Conservation (phyloP, 2,113 vertebrate species). For the Enhydra lutris region DNA sequence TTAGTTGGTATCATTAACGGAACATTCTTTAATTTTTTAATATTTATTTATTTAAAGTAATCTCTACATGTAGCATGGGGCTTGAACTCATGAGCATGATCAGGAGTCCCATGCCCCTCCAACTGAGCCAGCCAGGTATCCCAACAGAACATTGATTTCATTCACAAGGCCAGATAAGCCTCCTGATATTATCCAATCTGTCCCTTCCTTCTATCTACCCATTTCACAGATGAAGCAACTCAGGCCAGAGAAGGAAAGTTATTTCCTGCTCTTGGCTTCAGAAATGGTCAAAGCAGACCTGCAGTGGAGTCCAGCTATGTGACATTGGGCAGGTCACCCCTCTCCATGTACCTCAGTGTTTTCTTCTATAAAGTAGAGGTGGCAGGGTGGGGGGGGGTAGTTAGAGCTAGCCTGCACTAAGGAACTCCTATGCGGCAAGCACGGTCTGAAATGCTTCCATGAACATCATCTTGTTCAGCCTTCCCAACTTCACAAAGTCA, state of each 20-base stretch:
- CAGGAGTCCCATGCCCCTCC: neutral
- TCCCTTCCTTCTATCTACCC: neutral
- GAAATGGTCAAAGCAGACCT: neutral
- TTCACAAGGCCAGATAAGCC: neutral
- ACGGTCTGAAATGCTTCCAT: neutral
- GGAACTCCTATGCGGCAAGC: neutral
- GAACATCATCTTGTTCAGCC: neutral
- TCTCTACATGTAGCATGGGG: neutral
- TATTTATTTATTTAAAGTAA: neutral
- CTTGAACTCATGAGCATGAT: neutral
- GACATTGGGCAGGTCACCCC: neutral
- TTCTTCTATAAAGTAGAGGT: neutral
- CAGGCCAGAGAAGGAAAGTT: neutral
- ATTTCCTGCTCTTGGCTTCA: neutral
- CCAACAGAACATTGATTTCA: neutral
- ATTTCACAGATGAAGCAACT: neutral
- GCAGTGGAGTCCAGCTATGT: neutral
- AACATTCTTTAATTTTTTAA: neutral
- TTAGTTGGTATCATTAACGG: neutral
- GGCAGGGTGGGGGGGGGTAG: neutral
- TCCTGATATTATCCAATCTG: neutral
- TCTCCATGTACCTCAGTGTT: neutral
- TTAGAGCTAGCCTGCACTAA: neutral
- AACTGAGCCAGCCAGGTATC: neutral
- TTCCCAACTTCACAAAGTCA: neutral